Evolutionary conservation across 2,113 vertebrate species (phyloP), one percentile per base, ranked within the genome.

Genomic region (Neolamprologus kungweensis): DNA sequence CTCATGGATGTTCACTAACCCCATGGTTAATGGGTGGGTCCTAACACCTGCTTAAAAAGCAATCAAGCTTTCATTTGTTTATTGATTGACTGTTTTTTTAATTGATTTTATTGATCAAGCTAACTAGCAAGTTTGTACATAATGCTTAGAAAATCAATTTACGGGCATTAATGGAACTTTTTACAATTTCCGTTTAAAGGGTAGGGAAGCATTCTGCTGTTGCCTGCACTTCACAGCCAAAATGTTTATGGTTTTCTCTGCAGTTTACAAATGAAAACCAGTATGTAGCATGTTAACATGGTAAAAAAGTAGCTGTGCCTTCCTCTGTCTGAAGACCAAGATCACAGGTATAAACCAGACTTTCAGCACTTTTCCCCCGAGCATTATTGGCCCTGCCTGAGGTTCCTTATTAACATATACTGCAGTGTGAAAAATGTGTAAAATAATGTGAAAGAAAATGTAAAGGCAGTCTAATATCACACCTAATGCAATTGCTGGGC

Each of bases 391-490:
- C 85, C 68, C 83, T 65, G 86, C 21, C 81, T 57, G 21, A 81
- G 82, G 80, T 2, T 65, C 60, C 71, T 87, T n/a, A 91, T 89
- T 93, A 89, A 89, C 92, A 92, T 92, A 87, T 9, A 87, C 28
- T 85, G 17, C 26, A 3, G 12, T 54, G 86, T 93, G 94, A 95
- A 89, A 93, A 89, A 94, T 93, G 89, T 84, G 81, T 87, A 83
- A 92, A 95, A 94, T 94, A 93, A 92, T 83, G 84, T 84, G 90
- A 89, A 91, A 87, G 82, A 92, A 94, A 92, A 92, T 87, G 81
- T 92, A 93, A 94, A 94, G 87, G 85, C 91, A 88, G 79, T 80
- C 73, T 91, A 85, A 94, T 93, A 86, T 85, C 85, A 83, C 53
- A 17, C 83, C 88, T 91, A 93, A 94, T 91, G 91, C 87, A 80